Base-by-base conservation (phyloP, 2,888 invertebrate genomes). In the Lapara coniferarum region DNA sequence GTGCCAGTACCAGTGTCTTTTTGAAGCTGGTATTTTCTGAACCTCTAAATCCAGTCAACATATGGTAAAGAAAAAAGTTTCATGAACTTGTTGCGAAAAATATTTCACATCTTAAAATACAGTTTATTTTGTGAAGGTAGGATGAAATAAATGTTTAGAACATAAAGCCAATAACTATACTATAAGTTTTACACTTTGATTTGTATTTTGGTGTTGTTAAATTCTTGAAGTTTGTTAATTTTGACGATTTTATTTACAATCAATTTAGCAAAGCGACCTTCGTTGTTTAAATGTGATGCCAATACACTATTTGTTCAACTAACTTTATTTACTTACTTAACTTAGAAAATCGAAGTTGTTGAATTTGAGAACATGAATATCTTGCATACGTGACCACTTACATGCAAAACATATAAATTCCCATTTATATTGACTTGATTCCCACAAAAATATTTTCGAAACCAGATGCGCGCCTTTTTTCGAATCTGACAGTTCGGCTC, bases 401-500 rank as follows among this genome's bases (percentile, higher is more conserved):
- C 66, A 68, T 63, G 49, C 63, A 63, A 19, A 49, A 49, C 7
- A 46, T 19, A 19, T 19, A 49, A 49, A 63, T 63, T 19, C 13
- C 49, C 49, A 49, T 19, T 13, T 72, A 73, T 49, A 67, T 75
- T 67, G 67, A 53, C 57, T 13, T 63, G 73, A 71, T 66, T 73
- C 71, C 66, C 71, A 70, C 74, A 70, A 78, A 82, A 84, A 79
- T 78, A 78, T 76, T 81, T 67, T 75, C 67, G 59, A 77, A 76
- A 78, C 69, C 71, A 78, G 79, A 79, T 82, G 85, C 93, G 92
- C 93, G 91, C 92, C 89, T 89, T 91, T 90, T 92, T 90, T 88
- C 85, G 79, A 87, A 90, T 88, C 83, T 93, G 93, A 93, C 93
- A 92, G 90, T 79, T 87, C 85, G 81, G 78, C 81, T 86, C 85